Evolutionary conservation across 2,797 vertebrate species (phyloP), one percentile per base, ranked within the genome.

Genomic region (Natrix natrix): DNA sequence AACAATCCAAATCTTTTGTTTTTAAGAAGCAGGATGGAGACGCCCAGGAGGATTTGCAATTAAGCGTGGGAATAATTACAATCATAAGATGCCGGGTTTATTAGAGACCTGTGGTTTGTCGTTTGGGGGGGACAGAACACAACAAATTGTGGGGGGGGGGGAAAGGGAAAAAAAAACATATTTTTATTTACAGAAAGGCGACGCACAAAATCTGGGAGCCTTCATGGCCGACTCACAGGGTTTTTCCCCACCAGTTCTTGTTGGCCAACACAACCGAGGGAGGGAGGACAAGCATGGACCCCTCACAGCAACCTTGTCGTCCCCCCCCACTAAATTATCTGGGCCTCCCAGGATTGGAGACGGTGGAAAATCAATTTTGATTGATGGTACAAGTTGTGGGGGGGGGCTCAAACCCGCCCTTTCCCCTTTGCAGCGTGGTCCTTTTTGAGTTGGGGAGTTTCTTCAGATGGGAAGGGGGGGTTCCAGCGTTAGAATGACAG

Each of bases 1-100:
- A 98, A 97, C 95, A 92, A 96, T 98, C 98, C 52, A 93, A 97
- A 98, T 95, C 98, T 96, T 96, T 95, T 96, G 8, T 10, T 57
- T 57, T 57, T 61, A 26, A 98, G 92, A 95, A 98, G 98, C 97
- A 98, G 96, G 97, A 98, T 98, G 8, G 90, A 86, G 97, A 97
- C 98, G 97, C 97, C 97, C 97, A 96, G 97, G 32, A 66, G 94
- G 43, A 91, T 57, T 83, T 8, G 92, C 91, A 5, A 37, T 88
- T 26, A 93, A 69, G 96, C 94, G 12, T 87, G 88, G 94, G 88
- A 59, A 83, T n/a, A 83, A 83, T 93, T 91, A 14, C 55, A 4
- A 93, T 93, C 24, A 0, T 88, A 22, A 22, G 11, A 90, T 8
- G 63, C 78, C 56, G 3, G 37, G 43, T 89, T 56, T 66, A 8